Base-by-base conservation (phyloP, 2,113 vertebrate genomes). In the Lamprotornis superbus region DNA sequence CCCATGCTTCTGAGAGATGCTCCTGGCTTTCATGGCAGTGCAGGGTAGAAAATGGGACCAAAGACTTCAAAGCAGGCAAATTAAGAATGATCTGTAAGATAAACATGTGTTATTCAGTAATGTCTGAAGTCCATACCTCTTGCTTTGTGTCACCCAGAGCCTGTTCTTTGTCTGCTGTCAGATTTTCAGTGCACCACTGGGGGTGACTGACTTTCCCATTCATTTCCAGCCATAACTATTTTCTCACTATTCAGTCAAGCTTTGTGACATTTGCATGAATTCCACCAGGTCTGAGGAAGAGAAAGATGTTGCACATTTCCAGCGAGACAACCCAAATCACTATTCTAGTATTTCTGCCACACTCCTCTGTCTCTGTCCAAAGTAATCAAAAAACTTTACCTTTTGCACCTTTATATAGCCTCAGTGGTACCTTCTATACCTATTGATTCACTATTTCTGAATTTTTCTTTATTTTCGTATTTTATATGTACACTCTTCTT, bases 101-200 rank as follows among this genome's bases (percentile, higher is more conserved):
- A 93, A 95, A 95, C 68, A 91, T 22, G 50, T 63, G 67, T 88
- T 95, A 90, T 94, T 95, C 79, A 70, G 33, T 60, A 77, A 92
- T n/a, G 63, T 68, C 84, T 96, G 91, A 67, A 70, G 82, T 63
- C 75, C 50, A 7, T 85, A 63, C 52, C n/a, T 95, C 77, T 89
- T 47, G 23, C 47, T 94, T 60, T 91, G 89, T 88, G 63, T 56
- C 12, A 1, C 56, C 35, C 47, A 33, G 70, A 94, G 83, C 27
- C 89, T 94, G 87, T 25, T 93, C 85, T 93, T 94, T 68, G 39
- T 93, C 78, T 94, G 52, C 84, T 90, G 84, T 93, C 79, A 90
- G 65, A 25, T 59, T 95, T 85, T 78, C 56, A 71, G 1, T 27
- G 31, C 69, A 12, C 0, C 0, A 13, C 47, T 59, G 40, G 56